Evolutionary conservation across 2,113 vertebrate species (phyloP).

Genomic region (Cottus gobio): DNA sequence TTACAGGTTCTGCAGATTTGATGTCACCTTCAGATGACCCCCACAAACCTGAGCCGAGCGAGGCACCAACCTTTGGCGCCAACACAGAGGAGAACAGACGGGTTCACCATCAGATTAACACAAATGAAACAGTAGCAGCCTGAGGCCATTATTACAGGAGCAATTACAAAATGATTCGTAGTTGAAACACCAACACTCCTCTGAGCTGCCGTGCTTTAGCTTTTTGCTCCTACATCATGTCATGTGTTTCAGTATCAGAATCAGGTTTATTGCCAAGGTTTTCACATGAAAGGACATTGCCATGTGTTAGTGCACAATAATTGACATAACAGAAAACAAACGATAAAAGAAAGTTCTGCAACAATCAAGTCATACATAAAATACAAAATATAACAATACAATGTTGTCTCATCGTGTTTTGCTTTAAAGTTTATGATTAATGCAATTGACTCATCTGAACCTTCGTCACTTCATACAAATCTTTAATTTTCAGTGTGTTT

Average conservation of each 20-base stretch:
- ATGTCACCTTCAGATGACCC: constrained; percentile 26
- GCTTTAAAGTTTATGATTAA: constrained; percentile 3
- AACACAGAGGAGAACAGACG: constrained; percentile 23
- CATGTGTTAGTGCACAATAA: not conserved
- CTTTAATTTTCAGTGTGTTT: not conserved
- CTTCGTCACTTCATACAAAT: not conserved
- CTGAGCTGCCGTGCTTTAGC: not conserved
- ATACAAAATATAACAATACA: not conserved
- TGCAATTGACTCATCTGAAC: not conserved
- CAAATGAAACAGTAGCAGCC: constrained; percentile 17
- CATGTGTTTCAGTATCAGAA: not conserved
- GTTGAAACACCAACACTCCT: not conserved
- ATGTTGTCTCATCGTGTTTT: not conserved
- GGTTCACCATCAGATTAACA: not conserved
- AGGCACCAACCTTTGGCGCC: not conserved
- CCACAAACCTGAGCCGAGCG: constrained; percentile 13
- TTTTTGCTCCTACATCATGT: not conserved
- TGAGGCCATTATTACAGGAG: constrained; percentile 16
- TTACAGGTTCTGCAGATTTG: constrained; percentile 40
- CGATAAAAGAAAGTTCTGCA: not conserved
- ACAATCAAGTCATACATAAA: not conserved
- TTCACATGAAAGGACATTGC: not conserved
- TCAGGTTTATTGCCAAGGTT: not conserved
- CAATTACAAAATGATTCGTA: not conserved
- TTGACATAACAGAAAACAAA: not conserved